Percentiles rank a stretch among this genome's conserved stretches.
Conservation (phyloP, 1,140 invertebrate species). For the Scaptomyza hsui region DNA sequence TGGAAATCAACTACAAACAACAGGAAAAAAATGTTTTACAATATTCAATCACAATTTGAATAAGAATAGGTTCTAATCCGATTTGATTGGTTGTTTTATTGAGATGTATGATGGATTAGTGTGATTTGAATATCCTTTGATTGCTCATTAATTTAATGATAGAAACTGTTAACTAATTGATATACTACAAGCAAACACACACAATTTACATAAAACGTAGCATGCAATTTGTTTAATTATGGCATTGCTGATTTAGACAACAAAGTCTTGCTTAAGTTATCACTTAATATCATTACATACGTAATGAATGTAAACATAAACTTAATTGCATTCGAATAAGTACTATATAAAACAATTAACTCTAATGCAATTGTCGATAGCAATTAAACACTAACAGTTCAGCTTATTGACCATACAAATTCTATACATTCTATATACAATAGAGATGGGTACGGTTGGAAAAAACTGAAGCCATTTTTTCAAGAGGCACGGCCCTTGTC, state of each 20-base stretch:
- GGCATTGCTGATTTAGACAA: neutral
- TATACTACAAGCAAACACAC: neutral
- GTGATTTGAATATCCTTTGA: conserved; percentile 25
- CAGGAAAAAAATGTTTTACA: neutral
- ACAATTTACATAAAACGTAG: conserved; percentile 4
- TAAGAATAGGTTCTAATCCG: conserved; percentile 10
- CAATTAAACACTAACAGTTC: conserved; percentile 31
- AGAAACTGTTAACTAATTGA: conserved; percentile 29
- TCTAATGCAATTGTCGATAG: conserved; percentile 32
- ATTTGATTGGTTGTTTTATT: neutral
- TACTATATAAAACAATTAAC: conserved; percentile 29
- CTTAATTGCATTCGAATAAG: neutral
- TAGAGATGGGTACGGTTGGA: no score
- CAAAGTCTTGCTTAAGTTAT: neutral
- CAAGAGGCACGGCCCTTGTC: no score
- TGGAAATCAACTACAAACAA: neutral
- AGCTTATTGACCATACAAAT: conserved; percentile 57
- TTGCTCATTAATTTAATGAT: conserved; percentile 24
- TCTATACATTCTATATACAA: conserved; percentile 18
- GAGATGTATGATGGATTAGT: neutral
- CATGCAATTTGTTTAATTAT: conserved; percentile 5
- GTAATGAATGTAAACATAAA: neutral
- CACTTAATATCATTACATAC: neutral
- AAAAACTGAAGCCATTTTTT: no score
- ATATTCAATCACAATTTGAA: conserved; percentile 4